These are phyloP conservation scores for Nephila pilipes DNA, from an alignment of 1,140 invertebrate species.

Conservation along the genomic window DNA sequence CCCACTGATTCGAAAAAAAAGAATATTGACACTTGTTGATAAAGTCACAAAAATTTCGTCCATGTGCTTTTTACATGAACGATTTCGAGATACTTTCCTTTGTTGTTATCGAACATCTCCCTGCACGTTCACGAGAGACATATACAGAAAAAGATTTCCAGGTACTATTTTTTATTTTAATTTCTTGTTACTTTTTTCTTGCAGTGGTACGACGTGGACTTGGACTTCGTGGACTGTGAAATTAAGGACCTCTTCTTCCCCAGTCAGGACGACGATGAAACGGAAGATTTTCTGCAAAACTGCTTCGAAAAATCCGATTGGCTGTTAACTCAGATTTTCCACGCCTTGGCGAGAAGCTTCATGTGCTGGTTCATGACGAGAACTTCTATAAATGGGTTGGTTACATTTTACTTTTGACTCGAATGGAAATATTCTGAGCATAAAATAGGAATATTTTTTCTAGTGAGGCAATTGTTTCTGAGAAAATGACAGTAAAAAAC, in stretches of 20 bases:
- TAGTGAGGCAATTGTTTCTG: neutral
- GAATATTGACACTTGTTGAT: neutral
- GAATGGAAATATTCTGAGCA: neutral
- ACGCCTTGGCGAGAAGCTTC: slow-evolving; percentile 86
- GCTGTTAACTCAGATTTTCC: slow-evolving; percentile 89
- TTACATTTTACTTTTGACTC: neutral
- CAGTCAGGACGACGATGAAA: slow-evolving; percentile 86
- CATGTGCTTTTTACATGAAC: neutral
- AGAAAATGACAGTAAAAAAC: no score
- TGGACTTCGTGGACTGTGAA: slow-evolving; percentile 81
- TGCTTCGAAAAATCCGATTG: slow-evolving; percentile 88
- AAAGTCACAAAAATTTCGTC: neutral
- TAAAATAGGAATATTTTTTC: neutral
- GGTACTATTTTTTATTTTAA: neutral
- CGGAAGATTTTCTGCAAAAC: slow-evolving; percentile 86
- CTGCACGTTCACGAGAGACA: neutral
- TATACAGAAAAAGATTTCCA: neutral
- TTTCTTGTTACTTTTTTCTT: slow-evolving; percentile 77
- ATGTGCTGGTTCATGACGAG: slow-evolving; percentile 89
- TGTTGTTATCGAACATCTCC: neutral
- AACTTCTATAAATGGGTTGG: slow-evolving; percentile 91
- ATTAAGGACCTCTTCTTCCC: slow-evolving; percentile 85
- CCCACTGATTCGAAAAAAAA: neutral
- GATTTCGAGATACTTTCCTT: neutral
- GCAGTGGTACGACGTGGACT: slow-evolving; percentile 87